phyloP scores from a whole-genome alignment of 1,140 invertebrate genomes.

The Drosophila setifemur region DNA sequence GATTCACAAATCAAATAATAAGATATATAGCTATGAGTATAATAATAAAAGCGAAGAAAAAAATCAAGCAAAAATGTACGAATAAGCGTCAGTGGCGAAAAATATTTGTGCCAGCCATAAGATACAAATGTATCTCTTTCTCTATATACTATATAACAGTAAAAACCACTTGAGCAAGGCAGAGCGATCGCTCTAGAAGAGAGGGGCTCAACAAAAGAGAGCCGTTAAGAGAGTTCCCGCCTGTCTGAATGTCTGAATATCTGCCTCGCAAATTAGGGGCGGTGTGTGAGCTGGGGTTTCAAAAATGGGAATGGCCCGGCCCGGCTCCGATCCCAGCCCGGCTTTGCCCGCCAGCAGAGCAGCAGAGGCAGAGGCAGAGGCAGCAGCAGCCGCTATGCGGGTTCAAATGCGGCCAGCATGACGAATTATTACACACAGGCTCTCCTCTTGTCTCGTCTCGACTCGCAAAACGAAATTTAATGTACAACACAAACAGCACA shows the following conservation, averaged over 20 bases:
- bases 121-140: slow-evolving; percentile 59
- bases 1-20: slow-evolving; percentile 77
- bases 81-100: slow-evolving; percentile 56
- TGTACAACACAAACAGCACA: slow-evolving; percentile 44
- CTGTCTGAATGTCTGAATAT: slow-evolving; percentile 13
- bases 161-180: slow-evolving; percentile 73
- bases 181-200: slow-evolving; percentile 53
- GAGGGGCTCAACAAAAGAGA: slow-evolving; percentile 27
- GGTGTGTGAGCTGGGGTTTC: slow-evolving; percentile 36
- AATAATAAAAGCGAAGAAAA: slow-evolving; percentile 57
- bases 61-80: slow-evolving; percentile 29
- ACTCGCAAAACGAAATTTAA: slow-evolving; percentile 69
- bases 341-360: slow-evolving; percentile 34
- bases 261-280: slow-evolving; percentile 65
- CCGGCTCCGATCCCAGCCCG: slow-evolving; percentile 17
- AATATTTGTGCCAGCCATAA: slow-evolving; percentile 74
- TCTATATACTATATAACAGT: slow-evolving; percentile 65
- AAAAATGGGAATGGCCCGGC: slow-evolving; percentile 21
- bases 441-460: slow-evolving; percentile 49
- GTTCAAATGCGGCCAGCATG: slow-evolving; percentile 78
- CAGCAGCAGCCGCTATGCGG: slow-evolving; percentile 52
- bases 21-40: slow-evolving; percentile 40
- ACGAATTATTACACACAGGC: slow-evolving; percentile 71
- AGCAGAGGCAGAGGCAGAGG: background rate
- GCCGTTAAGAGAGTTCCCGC: slow-evolving; percentile 8